Evolutionary conservation across 2,113 vertebrate genomes (phyloP), one percentile per base, ranked within the genome.

Genomic region (Silurus glanis): DNA sequence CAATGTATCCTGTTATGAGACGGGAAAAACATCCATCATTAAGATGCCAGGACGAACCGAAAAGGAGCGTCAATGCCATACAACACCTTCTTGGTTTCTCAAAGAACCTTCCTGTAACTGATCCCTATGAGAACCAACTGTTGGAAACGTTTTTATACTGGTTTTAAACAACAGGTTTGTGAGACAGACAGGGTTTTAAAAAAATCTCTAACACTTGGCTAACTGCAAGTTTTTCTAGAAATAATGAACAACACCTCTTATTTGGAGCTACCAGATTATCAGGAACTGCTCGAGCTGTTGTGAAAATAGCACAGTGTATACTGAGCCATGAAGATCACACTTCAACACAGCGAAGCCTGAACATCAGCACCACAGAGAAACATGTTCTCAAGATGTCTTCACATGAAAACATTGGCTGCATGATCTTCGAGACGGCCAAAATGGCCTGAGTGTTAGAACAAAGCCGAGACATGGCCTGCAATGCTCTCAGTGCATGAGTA

Each of bases 401-500:
- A 58, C 21, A 37, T 21, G 45, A 61, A 84, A 61, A 75, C 55
- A 75, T 56, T 72, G 83, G 67, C 56, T 53, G 23, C 12, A 49
- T 23, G 23, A 84, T 72, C 53, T 72, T n/a, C 49, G 23, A 84
- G 47, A 28, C 37, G 72, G 74, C 49, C 58, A 78, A 76, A 78
- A 85, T 56, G 59, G 61, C 56, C 83, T 51, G 16, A 45, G 47
- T 19, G 45, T 62, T 61, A 75, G 14, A 37, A 58, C 83, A 84
- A 49, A 85, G 47, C 47, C 49, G 37, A 67, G 72, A 64, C 59
- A 37, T 58, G 25, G 74, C 49, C 84, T 45, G 84, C 61, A 56
- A 66, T 78, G 72, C 21, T 84, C 45, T 75, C 53, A 74, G 69
- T 59, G 69, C 55, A 28, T n/a, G 72, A 84, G 47, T 76, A 85